phyloP scores from a whole-genome alignment of 2,113 vertebrate species.

The Bubo scandiacus region DNA sequence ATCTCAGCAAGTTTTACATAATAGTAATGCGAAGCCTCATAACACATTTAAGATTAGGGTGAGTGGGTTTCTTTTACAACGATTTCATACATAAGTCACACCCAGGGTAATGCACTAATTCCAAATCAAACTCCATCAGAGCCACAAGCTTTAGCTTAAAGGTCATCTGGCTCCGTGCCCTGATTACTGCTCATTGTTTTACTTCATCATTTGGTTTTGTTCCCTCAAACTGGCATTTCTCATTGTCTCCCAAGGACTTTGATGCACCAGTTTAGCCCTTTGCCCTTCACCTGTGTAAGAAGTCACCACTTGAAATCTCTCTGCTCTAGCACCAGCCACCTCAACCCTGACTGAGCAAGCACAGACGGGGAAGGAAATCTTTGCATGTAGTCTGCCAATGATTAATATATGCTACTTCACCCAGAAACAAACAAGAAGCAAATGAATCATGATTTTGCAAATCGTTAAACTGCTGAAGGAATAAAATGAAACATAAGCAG shows the following conservation, averaged over 20 bases:
- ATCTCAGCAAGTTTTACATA: background rate
- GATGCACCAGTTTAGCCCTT: background rate
- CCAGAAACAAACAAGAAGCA: conserved; percentile 8
- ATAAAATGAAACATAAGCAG: background rate
- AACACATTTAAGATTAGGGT: background rate
- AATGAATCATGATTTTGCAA: background rate
- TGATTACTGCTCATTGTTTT: background rate
- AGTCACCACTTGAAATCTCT: background rate
- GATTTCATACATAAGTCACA: background rate
- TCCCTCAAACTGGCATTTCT: background rate
- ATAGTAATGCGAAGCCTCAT: background rate
- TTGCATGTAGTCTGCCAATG: background rate
- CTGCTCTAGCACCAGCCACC: background rate
- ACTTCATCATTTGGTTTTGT: background rate
- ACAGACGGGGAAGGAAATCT: background rate
- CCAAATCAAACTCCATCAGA: background rate
- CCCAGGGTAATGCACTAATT: background rate
- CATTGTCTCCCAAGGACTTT: background rate
- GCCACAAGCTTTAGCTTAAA: background rate
- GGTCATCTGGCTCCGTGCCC: background rate
- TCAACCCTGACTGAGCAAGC: background rate
- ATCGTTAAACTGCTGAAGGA: background rate
- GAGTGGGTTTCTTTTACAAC: background rate
- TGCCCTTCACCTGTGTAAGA: background rate
- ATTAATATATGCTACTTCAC: background rate